phyloP scores from a whole-genome alignment of 2,113 vertebrate genomes.

The Caloenas nicobarica region DNA sequence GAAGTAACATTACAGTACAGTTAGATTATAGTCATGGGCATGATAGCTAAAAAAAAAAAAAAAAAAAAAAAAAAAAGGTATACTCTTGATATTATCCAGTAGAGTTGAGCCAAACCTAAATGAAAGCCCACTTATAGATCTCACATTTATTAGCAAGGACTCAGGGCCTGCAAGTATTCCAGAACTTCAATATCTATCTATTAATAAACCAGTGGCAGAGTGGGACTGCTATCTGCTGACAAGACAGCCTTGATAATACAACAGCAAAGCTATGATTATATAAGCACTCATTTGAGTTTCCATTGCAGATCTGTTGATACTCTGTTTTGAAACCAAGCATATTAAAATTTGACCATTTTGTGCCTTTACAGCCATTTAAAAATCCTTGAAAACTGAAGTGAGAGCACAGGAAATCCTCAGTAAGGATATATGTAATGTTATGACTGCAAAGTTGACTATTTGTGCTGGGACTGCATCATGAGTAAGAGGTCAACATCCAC shows the following conservation, averaged over 20 bases:
- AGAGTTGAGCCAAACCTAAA: neutral
- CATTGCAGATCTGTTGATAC: constrained; percentile 24
- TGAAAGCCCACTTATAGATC: constrained; percentile 47
- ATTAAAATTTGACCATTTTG: neutral
- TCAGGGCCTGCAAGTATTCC: constrained; percentile 66
- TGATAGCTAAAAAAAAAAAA: neutral
- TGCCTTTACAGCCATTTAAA: neutral
- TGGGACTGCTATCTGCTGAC: constrained; percentile 72
- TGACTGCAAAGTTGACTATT: neutral
- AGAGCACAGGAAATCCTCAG: neutral
- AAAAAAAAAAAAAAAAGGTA: neutral
- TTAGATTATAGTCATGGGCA: neutral
- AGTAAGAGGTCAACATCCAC: neutral
- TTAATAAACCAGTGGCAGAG: constrained; percentile 75
- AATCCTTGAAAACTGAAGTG: neutral
- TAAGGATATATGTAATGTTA: neutral
- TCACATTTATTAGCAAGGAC: constrained; percentile 65
- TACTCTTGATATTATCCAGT: neutral
- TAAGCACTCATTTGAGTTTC: constrained; percentile 47
- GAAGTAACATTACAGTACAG: neutral
- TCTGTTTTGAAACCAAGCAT: constrained; percentile 15
- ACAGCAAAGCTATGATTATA: constrained; percentile 64
- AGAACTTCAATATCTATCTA: constrained; percentile 74
- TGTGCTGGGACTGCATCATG: neutral
- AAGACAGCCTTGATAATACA: constrained; percentile 65